Evolutionary conservation across 2,797 vertebrate genomes (phyloP).

Genomic region (Notolepis coatsorum): DNA sequence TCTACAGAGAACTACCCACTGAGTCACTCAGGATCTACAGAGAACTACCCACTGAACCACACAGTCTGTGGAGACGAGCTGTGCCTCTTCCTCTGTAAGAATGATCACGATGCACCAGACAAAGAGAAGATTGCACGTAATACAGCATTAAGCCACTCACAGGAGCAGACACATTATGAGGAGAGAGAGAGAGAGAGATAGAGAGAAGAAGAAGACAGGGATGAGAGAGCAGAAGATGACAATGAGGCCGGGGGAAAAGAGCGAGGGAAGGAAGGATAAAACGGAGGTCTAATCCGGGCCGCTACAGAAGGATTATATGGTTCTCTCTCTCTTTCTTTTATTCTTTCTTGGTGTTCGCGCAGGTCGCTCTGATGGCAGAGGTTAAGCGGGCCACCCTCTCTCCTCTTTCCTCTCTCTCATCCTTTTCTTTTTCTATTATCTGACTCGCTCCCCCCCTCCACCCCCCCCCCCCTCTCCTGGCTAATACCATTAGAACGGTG

Average conservation of each 20-base stretch:
- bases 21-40: too few relatives aligned
- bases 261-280: constrained; percentile 68
- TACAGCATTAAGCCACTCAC: constrained; percentile 72
- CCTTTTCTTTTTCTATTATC: constrained; percentile 23
- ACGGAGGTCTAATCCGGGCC: constrained; percentile 73
- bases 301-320: constrained; percentile 77
- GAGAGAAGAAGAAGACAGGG: constrained; percentile 54
- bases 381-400: constrained; percentile 68
- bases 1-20: too few relatives aligned
- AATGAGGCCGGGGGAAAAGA: constrained; percentile 51
- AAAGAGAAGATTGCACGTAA: constrained; percentile 71
- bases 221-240: too few relatives aligned
- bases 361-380: constrained; percentile 60
- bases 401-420: constrained; percentile 17
- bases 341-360: constrained; percentile 36
- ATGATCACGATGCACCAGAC: too few relatives aligned
- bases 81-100: too few relatives aligned
- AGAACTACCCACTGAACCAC: too few relatives aligned
- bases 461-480: background rate
- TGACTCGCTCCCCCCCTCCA: constrained; percentile 14
- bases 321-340: constrained; percentile 47
- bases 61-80: too few relatives aligned
- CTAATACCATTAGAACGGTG: constrained; percentile 68
- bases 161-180: constrained; percentile 58
- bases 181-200: constrained; percentile 56